Base-by-base conservation (phyloP, 2,888 invertebrate species). In the Boloria selene region DNA sequence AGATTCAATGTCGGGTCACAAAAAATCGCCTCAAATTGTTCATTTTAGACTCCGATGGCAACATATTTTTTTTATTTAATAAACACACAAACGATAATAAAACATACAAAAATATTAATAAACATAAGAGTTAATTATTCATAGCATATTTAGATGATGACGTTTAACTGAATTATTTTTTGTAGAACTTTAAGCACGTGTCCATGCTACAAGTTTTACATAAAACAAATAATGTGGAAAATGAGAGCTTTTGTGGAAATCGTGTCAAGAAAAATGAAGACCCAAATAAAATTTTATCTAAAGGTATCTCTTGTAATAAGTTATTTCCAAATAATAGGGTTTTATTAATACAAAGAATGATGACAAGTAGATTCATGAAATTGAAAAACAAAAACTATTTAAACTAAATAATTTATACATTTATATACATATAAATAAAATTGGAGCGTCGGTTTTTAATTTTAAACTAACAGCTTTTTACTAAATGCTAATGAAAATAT, bases 141-240 rank as follows among this genome's bases (percentile, higher is more conserved):
- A 31, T 7, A 31, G 0, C 0, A 6, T 10, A 31, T 31, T 31
- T 31, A 31, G 6, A 31, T 31, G 26, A n/a, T 31, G 5, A 31
- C 3, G 10, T 45, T 38, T 31, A 38, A 31, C 31, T 31, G 31
- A 22, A 22, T 31, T 53, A 52, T 62, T 54, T 58, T 52, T 67
- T 85, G 53, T 75, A 92, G 91, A 79, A 76, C 71, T 90, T 77
- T 64, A 82, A 77, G 61, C 83, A 90, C 66, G 83, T 92, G 4
- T 88, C 90, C 10, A 66, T 90, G 49, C 73, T 92, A 63, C 88
- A 91, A 89, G 87, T 92, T 14, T 77, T 91, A 45, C 91, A 91
- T 77, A 92, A 90, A 83, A 86, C 87, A 1, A 90, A 90, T 14
- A 78, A 82, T 13, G 61, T 72, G 38, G n/a, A 64, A 18, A 70